Evolutionary conservation across 2,797 vertebrate species (phyloP).

Genomic region (Euthynnus affinis): DNA sequence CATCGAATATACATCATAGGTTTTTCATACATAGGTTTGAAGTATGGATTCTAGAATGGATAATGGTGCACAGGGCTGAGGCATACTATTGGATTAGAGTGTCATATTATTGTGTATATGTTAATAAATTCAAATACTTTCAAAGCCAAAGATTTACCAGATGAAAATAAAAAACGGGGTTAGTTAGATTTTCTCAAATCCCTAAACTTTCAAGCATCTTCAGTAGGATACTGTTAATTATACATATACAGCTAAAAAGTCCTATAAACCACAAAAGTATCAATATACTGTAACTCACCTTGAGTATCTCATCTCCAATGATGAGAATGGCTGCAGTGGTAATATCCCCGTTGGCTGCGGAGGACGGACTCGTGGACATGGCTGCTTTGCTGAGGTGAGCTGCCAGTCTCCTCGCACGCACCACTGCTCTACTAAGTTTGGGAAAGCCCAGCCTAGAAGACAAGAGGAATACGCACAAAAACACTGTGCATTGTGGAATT

Average conservation of each 20-base stretch:
- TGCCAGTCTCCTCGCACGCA: constrained; percentile 79
- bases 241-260: constrained; percentile 5
- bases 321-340: constrained; percentile 94
- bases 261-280: constrained; percentile 6
- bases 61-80: neutral
- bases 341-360: constrained; percentile 49
- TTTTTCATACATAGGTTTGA: constrained; percentile 27
- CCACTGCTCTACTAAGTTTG: constrained; percentile 77
- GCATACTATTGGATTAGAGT: constrained; percentile 23
- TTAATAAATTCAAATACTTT: constrained; percentile 27
- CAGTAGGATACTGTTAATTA: constrained; percentile 14
- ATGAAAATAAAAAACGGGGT: neutral
- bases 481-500: neutral
- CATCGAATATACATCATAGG: constrained; percentile 46
- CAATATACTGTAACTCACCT: constrained; percentile 82
- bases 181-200: constrained; percentile 1
- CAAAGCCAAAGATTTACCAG: neutral
- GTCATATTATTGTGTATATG: neutral
- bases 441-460: constrained; percentile 65
- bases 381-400: constrained; percentile 78
- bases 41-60: constrained; percentile 9
- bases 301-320: constrained; percentile 97
- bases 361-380: constrained; percentile 77
- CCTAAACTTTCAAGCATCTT: constrained; percentile 30
- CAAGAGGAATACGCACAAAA: neutral